These are phyloP conservation scores for Galaxias olidus DNA, from an alignment of 2,797 vertebrate genomes.

Conservation along the genomic window DNA sequence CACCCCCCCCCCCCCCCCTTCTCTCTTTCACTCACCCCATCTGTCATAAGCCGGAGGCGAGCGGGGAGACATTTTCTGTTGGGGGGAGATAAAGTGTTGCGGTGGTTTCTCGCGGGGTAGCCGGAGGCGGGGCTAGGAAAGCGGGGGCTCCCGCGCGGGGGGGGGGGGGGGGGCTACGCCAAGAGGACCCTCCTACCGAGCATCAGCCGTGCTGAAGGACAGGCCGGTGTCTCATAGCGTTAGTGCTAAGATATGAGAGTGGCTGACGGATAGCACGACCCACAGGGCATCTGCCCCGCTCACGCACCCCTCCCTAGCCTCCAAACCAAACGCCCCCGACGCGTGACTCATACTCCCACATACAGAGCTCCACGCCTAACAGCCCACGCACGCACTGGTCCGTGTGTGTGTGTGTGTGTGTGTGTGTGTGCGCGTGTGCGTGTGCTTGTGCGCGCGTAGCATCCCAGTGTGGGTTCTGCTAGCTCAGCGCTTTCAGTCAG, in stretches of 20 bases:
- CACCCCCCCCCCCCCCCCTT: slow-evolving; percentile 19
- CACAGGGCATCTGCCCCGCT: no score
- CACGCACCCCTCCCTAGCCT: no score
- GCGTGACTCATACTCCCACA: no score
- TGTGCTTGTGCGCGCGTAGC: slow-evolving; percentile 6
- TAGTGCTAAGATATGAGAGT: no score
- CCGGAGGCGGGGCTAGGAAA: slow-evolving; percentile 41
- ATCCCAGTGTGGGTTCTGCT: slow-evolving; percentile 63
- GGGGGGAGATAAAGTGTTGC: slow-evolving; percentile 61
- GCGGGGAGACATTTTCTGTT: slow-evolving; percentile 17
- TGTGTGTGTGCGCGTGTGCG: slow-evolving; percentile 7
- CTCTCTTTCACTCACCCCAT: slow-evolving; percentile 24
- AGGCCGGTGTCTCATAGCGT: no score
- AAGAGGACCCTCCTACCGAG: no score
- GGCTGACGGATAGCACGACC: no score
- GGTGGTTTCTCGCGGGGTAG: slow-evolving; percentile 57
- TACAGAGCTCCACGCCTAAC: background rate
- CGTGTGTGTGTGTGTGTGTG: slow-evolving; percentile 26
- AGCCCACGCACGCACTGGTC: background rate
- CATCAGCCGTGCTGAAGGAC: no score
- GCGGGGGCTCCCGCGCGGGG: slow-evolving; percentile 2
- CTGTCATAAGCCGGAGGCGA: slow-evolving; percentile 1
- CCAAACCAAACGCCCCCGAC: no score
- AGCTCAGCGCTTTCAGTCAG: slow-evolving; percentile 69
- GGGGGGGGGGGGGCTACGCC: background rate